Base-by-base conservation (phyloP, 2,113 vertebrate species). In the Condylura cristata region DNA sequence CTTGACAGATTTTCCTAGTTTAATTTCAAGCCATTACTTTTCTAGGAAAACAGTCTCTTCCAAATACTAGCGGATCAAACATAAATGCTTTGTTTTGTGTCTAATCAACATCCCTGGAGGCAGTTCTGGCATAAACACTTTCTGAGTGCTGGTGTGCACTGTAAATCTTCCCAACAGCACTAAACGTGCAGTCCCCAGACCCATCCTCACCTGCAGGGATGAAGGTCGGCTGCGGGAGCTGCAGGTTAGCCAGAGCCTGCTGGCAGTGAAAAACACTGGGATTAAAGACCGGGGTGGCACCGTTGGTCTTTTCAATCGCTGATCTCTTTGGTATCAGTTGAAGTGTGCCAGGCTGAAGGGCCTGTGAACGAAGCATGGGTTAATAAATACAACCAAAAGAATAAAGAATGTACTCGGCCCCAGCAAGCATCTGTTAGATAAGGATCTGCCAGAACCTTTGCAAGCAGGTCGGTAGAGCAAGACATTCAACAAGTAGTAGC, bases 201-300 rank as follows among this genome's bases (percentile, higher is more conserved):
- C 28, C 51, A 44, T 79, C 90, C 99, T 99, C 98, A 99, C 99
- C 99, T 98, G 99, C 98, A 53, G 99, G 99, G 97, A 99, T 99
- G 96, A 99, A 99, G 65, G 99, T 95, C 83, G 98, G 99, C 97
- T 99, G 99, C 60, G 99, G 99, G 96, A 99, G 98, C 97, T 99
- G 99, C 99, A 99, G 99, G 99, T 99, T 99, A 96, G 99, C 98
- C 98, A 99, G 98, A 97, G 99, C 99, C 98, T 99, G 99, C 98
- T 99, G 99, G 98, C 99, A 99, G 98, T 99, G 99, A 98, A 99
- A 99, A 99, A 99, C 98, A 98, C 97, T 99, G 97, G 99, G 99
- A 98, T 99, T 99, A 98, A 99, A 99, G 97, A 99, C 93, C 53
- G 99, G 98, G 74, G 99, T 98, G 97, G 98, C 98, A 97, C 99